A percentile compares a stretch with the other conserved stretches of the same genome.
Evolutionary conservation across 1,140 invertebrate species (phyloP).

Genomic region (Phthorimaea operculella): DNA sequence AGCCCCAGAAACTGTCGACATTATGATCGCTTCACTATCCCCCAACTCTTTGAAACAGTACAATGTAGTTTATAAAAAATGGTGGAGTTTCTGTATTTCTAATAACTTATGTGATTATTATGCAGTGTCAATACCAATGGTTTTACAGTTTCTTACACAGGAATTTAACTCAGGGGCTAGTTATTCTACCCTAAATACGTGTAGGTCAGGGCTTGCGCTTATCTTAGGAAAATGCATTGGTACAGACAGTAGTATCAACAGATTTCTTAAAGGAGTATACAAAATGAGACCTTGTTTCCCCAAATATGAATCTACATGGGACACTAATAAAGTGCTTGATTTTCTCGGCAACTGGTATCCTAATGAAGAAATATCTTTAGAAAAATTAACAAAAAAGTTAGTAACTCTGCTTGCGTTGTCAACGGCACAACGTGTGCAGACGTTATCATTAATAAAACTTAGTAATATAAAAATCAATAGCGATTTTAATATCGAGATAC

Average conservation of each 20-base stretch:
- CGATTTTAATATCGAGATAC: not conserved
- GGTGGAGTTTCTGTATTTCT: conserved; percentile 5
- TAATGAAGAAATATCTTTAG: conserved; percentile 4
- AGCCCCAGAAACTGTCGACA: conserved; percentile 6
- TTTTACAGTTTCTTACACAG: conserved; percentile 6
- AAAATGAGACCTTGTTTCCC: conserved; percentile 7
- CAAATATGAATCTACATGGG: conserved; percentile 10
- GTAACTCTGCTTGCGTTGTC: conserved; percentile 12
- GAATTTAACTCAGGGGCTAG: conserved; percentile 2
- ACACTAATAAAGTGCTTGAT: conserved; percentile 10
- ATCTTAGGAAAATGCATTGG: conserved; percentile 8
- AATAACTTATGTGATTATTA: not conserved
- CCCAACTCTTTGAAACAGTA: conserved; percentile 5
- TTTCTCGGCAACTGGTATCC: conserved; percentile 3
- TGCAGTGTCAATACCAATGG: not conserved
- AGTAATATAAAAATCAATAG: conserved; percentile 2
- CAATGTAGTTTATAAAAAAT: conserved; percentile 4
- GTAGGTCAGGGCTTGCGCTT: conserved; percentile 5
- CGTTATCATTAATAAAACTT: conserved; percentile 5
- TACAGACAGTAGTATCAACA: not conserved
- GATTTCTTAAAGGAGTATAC: conserved; percentile 11
- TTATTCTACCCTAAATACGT: conserved; percentile 9
- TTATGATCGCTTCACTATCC: conserved; percentile 5
- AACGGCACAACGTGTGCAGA: conserved; percentile 14
- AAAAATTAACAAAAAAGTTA: conserved; percentile 4